phyloP scores from a whole-genome alignment of 2,797 vertebrate species.

The Thamnophis elegans region DNA sequence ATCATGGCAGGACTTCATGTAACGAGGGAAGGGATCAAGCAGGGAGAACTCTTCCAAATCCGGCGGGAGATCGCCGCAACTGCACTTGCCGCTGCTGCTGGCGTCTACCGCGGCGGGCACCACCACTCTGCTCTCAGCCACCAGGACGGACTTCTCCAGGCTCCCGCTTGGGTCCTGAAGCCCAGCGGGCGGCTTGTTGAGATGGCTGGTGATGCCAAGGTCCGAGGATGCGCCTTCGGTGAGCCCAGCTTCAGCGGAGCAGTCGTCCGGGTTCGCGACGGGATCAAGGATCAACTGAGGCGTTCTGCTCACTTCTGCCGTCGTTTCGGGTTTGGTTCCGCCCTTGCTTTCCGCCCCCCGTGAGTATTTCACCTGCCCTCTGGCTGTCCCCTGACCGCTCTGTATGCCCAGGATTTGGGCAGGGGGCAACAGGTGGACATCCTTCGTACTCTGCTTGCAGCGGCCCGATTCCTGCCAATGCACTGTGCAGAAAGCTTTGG shows the following conservation, averaged over 20 bases:
- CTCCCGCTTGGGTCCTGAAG: conserved; percentile 62
- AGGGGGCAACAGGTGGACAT: conserved; percentile 79
- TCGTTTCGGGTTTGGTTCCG: conserved; percentile 56
- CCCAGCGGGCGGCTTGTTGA: conserved; percentile 53
- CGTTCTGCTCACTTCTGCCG: conserved; percentile 50
- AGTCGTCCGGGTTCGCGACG: conserved; percentile 66
- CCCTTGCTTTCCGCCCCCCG: conserved; percentile 65
- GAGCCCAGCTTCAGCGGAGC: conserved; percentile 57
- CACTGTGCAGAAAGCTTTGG: conserved; percentile 96
- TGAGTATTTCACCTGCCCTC: conserved; percentile 72
- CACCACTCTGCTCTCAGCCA: conserved; percentile 43
- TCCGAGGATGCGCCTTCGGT: conserved; percentile 56
- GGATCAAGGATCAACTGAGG: conserved; percentile 54
- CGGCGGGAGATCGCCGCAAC: conserved; percentile 69
- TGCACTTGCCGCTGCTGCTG: conserved; percentile 7
- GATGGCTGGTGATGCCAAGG: conserved; percentile 52
- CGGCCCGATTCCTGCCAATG: conserved; percentile 96
- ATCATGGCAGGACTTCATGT: conserved; percentile 79
- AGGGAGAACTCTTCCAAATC: conserved; percentile 75
- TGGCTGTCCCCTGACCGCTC: conserved; percentile 73
- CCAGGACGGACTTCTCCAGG: conserved; percentile 51
- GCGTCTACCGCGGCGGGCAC: neutral
- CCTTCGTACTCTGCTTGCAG: conserved; percentile 84
- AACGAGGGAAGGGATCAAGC: conserved; percentile 76
- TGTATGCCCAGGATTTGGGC: conserved; percentile 94